Conservation (phyloP, 1,140 invertebrate genomes). For the Maniola jurtina region DNA sequence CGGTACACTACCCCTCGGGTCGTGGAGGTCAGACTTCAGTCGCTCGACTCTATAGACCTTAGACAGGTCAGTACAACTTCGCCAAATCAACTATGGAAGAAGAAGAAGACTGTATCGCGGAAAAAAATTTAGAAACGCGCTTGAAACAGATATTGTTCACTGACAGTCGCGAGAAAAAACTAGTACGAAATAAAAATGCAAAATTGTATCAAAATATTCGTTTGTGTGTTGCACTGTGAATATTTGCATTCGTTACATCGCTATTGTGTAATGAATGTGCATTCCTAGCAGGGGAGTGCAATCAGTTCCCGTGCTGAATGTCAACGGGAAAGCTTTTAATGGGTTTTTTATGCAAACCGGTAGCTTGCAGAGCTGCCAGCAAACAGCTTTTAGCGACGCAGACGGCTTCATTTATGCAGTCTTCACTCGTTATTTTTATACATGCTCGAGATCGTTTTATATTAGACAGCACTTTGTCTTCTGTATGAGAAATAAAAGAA, state of each 20-base stretch:
- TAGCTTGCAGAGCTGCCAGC: conserved; percentile 10
- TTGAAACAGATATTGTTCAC: no score
- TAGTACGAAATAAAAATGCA: no score
- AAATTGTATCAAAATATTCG: background rate
- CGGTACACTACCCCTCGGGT: no score
- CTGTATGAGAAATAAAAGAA: no score
- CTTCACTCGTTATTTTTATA: conserved; percentile 9
- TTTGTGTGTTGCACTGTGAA: background rate
- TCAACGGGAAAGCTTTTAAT: conserved; percentile 24
- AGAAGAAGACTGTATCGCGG: no score
- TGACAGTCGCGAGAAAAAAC: no score
- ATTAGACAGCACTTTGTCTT: background rate
- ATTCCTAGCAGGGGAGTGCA: conserved; percentile 16
- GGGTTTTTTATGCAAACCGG: conserved; percentile 28
- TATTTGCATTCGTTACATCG: conserved; percentile 7
- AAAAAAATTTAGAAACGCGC: no score
- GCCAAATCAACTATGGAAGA: no score
- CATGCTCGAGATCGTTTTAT: conserved; percentile 1
- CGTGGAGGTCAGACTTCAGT: no score
- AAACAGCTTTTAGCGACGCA: conserved; percentile 11
- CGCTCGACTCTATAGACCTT: no score
- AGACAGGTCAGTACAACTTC: no score
- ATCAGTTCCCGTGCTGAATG: conserved; percentile 21
- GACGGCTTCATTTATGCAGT: conserved; percentile 13
- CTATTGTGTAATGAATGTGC: conserved; percentile 12